Evolutionary conservation across 2,797 vertebrate species (phyloP).

Genomic region (Falco cherrug): DNA sequence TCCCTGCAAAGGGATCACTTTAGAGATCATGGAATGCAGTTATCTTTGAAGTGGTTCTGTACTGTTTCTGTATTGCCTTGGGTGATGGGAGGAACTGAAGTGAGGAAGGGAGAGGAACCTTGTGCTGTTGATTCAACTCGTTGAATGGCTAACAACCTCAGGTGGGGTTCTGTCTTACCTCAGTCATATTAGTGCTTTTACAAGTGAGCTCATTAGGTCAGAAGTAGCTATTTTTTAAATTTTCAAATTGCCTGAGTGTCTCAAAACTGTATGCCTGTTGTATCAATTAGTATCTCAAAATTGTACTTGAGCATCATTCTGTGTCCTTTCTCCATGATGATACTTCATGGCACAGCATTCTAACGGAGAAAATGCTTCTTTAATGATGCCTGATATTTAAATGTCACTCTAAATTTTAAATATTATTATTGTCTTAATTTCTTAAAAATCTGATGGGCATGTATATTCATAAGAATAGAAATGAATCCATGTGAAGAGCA

Average conservation of each 20-base stretch:
- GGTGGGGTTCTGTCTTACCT: background rate
- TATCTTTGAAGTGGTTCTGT: slow-evolving; percentile 19
- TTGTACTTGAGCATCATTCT: background rate
- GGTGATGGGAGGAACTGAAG: background rate
- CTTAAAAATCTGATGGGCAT: background rate
- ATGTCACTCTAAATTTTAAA: background rate
- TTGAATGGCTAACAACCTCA: background rate
- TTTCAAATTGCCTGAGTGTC: background rate
- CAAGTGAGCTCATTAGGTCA: background rate
- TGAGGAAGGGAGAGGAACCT: background rate
- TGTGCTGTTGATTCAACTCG: background rate
- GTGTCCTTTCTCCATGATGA: background rate
- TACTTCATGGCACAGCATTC: background rate
- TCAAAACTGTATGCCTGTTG: background rate
- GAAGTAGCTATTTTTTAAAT: background rate
- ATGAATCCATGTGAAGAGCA: background rate
- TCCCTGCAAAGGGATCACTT: slow-evolving; percentile 43
- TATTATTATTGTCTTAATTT: background rate
- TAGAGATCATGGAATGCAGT: background rate
- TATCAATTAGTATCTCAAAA: background rate
- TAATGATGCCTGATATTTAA: background rate
- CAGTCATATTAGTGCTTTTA: background rate
- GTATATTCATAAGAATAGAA: background rate
- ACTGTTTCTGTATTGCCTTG: background rate
- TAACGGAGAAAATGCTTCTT: background rate